Evolutionary conservation across 2,888 invertebrate genomes (phyloP).

Genomic region (Baccha elongata): DNA sequence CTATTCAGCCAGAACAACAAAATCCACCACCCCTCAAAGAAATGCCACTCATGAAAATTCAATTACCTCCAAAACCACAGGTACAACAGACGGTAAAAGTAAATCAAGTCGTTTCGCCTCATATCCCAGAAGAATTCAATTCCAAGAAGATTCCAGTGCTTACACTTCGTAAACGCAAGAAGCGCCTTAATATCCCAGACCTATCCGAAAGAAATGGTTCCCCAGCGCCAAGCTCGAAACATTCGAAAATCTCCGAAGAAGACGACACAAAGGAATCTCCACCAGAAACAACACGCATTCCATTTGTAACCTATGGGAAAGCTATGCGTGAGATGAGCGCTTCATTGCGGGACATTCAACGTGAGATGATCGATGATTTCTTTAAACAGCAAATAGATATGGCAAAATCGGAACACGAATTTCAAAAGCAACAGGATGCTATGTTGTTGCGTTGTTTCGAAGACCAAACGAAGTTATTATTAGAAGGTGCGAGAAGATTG

Average conservation of each 20-base stretch:
- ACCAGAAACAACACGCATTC: slow-evolving; percentile 46
- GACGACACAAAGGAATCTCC: slow-evolving; percentile 42
- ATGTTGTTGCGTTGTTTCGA: slow-evolving; percentile 79
- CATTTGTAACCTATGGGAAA: slow-evolving; percentile 75
- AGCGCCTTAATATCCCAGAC: slow-evolving; percentile 62
- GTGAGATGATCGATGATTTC: slow-evolving; percentile 79
- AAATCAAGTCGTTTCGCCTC: slow-evolving; percentile 5
- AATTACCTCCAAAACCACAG: slow-evolving; percentile 56
- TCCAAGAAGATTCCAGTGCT: slow-evolving; percentile 62
- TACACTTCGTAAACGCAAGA: slow-evolving; percentile 66
- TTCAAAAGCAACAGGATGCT: slow-evolving; percentile 80
- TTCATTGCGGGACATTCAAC: slow-evolving; percentile 78
- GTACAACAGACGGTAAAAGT: slow-evolving; percentile 66
- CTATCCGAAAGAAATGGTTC: slow-evolving; percentile 55
- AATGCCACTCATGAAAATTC: slow-evolving; percentile 57
- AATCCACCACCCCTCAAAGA: slow-evolving; percentile 58
- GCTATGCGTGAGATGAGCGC: slow-evolving; percentile 78
- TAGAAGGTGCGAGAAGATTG: slow-evolving; percentile 74
- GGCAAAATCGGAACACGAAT: slow-evolving; percentile 80
- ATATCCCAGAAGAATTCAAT: slow-evolving; percentile 1
- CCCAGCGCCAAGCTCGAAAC: slow-evolving; percentile 54
- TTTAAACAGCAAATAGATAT: slow-evolving; percentile 80
- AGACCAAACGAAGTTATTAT: slow-evolving; percentile 78
- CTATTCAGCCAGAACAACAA: slow-evolving; percentile 41
- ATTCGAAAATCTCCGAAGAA: slow-evolving; percentile 36